Conservation (phyloP, 2,888 invertebrate species). For the Drosophila kambysellisi region DNA sequence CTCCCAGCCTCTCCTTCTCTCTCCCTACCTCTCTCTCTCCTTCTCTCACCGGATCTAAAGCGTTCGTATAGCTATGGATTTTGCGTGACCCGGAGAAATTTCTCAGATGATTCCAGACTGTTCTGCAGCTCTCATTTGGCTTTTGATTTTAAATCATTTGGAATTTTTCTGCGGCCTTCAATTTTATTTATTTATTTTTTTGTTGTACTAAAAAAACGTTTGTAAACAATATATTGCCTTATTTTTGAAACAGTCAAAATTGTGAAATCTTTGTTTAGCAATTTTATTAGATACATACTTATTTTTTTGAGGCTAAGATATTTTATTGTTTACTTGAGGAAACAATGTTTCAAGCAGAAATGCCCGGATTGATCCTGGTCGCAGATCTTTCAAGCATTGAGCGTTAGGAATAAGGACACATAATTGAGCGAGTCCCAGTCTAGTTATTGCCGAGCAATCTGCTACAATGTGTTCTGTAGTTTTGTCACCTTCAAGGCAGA, state of each 20-base stretch:
- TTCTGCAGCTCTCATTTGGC: not conserved
- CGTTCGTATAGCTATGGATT: constrained; percentile 10
- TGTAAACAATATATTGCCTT: not conserved
- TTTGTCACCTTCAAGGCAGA: not conserved
- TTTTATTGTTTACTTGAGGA: not conserved
- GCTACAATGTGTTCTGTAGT: not conserved
- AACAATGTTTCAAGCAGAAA: not conserved
- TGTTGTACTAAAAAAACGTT: not conserved
- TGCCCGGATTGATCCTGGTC: not conserved
- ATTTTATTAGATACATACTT: not conserved
- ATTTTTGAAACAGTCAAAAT: not conserved
- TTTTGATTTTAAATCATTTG: not conserved
- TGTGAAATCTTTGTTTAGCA: not conserved
- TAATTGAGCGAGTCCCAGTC: not conserved
- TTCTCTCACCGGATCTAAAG: constrained; percentile 37
- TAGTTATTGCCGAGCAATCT: not conserved
- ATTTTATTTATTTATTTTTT: not conserved
- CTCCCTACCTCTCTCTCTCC: constrained; percentile 26
- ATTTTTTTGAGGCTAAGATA: not conserved
- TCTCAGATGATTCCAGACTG: not conserved
- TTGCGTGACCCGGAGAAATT: constrained; percentile 25
- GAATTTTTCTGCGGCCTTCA: not conserved
- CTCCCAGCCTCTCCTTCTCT: not conserved
- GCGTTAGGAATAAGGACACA: not conserved
- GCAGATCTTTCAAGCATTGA: not conserved